Percentiles rank a stretch among this genome's conserved stretches.
These are phyloP conservation scores for Oasisia sp. DNA, from an alignment of 2,888 invertebrate species.

Conservation along the genomic window DNA sequence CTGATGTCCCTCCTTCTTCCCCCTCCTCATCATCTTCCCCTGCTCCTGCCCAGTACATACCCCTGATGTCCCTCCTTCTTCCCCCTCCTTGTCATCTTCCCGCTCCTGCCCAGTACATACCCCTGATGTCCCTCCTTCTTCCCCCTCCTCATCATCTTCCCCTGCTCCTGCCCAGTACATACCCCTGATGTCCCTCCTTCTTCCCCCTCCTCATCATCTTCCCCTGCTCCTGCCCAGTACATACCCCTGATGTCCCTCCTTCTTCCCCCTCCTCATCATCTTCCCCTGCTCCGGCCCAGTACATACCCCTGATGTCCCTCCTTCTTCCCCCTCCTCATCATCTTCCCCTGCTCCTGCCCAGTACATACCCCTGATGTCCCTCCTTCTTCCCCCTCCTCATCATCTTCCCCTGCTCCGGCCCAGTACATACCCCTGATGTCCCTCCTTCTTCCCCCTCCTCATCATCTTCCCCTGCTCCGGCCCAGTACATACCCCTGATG, in stretches of 20 bases:
- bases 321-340: neutral
- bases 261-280: neutral
- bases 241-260: no score
- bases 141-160: neutral
- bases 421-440: neutral
- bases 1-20: neutral
- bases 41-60: no score
- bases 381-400: neutral
- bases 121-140: neutral
- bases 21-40: no score
- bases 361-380: neutral
- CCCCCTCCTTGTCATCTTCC: no score
- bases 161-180: neutral
- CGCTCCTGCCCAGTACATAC: no score
- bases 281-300: neutral
- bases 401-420: neutral
- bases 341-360: neutral
- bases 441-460: neutral
- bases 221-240: neutral
- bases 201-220: neutral
- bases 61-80: no score
- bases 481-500: neutral
- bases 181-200: neutral
- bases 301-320: neutral
- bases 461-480: neutral